These are phyloP conservation scores for Drosophila varians DNA, from an alignment of 1,140 invertebrate species.

Conservation along the genomic window DNA sequence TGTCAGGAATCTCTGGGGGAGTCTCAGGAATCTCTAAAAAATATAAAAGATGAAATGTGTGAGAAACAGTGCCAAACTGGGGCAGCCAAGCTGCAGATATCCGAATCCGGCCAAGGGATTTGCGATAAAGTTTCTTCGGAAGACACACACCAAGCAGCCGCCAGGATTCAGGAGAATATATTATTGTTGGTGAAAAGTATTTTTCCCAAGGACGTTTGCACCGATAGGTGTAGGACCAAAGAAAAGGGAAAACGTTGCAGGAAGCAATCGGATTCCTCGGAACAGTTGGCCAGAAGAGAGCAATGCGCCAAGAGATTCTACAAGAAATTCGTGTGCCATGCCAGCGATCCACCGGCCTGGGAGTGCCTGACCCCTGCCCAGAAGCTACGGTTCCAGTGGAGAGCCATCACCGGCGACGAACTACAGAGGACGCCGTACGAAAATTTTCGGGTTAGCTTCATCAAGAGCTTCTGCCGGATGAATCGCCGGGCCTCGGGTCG, in stretches of 20 bases:
- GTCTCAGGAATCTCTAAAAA: too few species aligned
- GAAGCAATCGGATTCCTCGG: neutral
- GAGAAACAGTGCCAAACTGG: neutral
- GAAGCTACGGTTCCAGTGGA: slow-evolving; percentile 60
- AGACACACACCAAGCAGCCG: neutral
- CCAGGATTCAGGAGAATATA: neutral
- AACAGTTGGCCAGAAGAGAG: neutral
- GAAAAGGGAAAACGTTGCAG: neutral
- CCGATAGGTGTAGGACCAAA: neutral
- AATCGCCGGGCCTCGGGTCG: neutral
- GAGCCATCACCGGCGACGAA: slow-evolving; percentile 16
- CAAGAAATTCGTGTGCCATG: neutral
- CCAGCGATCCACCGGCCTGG: slow-evolving; percentile 1
- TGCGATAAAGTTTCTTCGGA: neutral
- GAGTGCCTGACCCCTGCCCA: neutral
- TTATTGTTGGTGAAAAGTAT: neutral
- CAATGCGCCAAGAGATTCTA: slow-evolving; percentile 14
- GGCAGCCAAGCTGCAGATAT: too few species aligned
- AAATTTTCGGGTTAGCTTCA: slow-evolving; percentile 47
- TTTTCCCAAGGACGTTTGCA: neutral
- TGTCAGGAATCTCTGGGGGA: too few species aligned
- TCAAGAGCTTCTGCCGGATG: neutral
- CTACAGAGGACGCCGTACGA: slow-evolving; percentile 41
- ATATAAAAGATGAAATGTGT: neutral
- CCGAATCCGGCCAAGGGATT: too few species aligned